phyloP scores from a whole-genome alignment of 2,888 invertebrate genomes.

The Zhuqinia jingwanae region DNA sequence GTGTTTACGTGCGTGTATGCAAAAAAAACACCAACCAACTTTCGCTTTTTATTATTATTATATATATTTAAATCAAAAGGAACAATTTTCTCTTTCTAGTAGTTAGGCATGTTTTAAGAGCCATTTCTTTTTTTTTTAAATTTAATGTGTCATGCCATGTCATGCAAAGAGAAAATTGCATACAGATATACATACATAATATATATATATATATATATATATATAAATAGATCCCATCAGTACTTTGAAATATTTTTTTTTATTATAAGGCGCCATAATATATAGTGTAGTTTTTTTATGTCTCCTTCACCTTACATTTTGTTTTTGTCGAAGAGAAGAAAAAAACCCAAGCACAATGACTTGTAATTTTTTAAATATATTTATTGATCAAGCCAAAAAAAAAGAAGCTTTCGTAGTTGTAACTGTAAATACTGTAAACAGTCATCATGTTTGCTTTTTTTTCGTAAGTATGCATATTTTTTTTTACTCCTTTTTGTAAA shows the following conservation, averaged over 20 bases:
- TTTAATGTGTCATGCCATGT: not conserved
- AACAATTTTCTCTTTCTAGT: too few relatives aligned
- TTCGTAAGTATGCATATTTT: not conserved
- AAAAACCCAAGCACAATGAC: conserved; percentile 43
- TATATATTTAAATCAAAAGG: too few relatives aligned
- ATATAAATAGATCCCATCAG: conserved; percentile 68
- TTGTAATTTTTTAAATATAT: too few relatives aligned
- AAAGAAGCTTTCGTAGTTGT: not conserved
- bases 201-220: too few relatives aligned
- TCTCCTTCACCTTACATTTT: conserved; percentile 64
- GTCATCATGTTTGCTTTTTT: too few relatives aligned
- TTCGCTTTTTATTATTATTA: too few relatives aligned
- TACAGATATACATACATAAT: too few relatives aligned
- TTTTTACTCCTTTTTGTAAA: not conserved
- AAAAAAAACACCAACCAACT: too few relatives aligned
- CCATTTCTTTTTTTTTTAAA: conserved; percentile 1
- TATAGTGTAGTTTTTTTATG: conserved; percentile 59
- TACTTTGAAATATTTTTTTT: conserved; percentile 63
- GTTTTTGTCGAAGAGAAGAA: too few relatives aligned
- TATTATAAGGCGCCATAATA: conserved; percentile 67
- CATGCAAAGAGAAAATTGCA: conserved; percentile 54
- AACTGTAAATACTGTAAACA: not conserved
- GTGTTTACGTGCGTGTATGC: too few relatives aligned
- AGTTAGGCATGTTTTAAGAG: not conserved
- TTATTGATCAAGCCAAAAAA: conserved; percentile 57